Conservation (phyloP, 2,113 vertebrate species). For the Malurus elegans region DNA sequence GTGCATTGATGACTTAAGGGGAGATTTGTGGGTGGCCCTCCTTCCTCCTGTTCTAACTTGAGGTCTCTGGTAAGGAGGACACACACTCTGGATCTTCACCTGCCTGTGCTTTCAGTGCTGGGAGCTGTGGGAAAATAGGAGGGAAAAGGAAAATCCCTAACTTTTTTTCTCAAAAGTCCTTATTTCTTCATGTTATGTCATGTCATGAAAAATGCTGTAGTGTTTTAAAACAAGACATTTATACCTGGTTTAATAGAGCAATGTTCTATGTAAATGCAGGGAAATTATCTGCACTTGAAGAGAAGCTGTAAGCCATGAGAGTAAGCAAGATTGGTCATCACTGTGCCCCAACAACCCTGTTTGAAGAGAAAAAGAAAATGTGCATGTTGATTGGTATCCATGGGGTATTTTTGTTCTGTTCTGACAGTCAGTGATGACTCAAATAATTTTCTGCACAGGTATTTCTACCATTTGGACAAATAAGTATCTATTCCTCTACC, state of each 20-base stretch:
- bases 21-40: neutral
- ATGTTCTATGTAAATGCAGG: neutral
- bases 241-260: neutral
- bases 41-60: neutral
- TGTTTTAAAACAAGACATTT: neutral
- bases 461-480: neutral
- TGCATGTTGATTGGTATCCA: neutral
- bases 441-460: neutral
- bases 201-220: neutral
- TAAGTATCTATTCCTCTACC: neutral
- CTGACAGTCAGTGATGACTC: neutral
- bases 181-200: neutral
- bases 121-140: neutral
- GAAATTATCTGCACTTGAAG: neutral
- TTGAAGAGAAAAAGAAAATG: neutral
- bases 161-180: neutral
- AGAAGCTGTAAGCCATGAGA: neutral
- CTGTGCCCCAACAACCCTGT: neutral
- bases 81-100: accelerated
- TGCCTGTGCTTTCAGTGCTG: neutral
- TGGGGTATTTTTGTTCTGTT: neutral
- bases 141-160: neutral
- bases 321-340: neutral
- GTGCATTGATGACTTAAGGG: neutral
- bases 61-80: neutral